Percentiles rank a stretch among this genome's conserved stretches.
Evolutionary conservation across 1,140 invertebrate species (phyloP).

Genomic region (Caenorhabditis brenneri): DNA sequence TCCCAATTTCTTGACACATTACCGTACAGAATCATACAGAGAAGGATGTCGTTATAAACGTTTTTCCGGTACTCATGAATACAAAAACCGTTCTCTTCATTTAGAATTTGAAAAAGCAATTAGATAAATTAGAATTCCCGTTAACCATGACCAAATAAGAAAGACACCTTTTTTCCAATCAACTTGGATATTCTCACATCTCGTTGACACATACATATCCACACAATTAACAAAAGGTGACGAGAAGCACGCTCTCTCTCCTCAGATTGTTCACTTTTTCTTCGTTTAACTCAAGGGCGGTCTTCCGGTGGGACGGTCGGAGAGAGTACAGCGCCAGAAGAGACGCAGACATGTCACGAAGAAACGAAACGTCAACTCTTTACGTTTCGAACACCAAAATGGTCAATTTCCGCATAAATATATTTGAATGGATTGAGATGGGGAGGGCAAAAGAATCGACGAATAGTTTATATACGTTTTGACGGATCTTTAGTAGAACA

Average conservation of each 20-base stretch:
- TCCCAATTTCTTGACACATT: no score
- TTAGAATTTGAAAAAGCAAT: background rate
- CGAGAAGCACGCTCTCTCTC: background rate
- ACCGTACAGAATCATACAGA: no score
- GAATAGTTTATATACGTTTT: conserved; percentile 38
- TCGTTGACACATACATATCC: conserved; percentile 22
- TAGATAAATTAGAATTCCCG: background rate
- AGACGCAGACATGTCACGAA: conserved; percentile 28
- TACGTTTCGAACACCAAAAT: conserved; percentile 42
- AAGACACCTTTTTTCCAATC: background rate
- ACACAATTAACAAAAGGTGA: conserved; percentile 40
- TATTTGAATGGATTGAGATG: conserved; percentile 39
- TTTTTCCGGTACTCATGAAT: no score
- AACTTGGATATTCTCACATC: conserved; percentile 17
- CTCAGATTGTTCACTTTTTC: conserved; percentile 1
- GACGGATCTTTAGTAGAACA: conserved; percentile 11
- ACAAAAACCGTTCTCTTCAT: background rate
- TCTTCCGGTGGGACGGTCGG: background rate
- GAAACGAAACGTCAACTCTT: conserved; percentile 39
- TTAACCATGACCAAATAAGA: background rate
- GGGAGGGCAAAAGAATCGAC: conserved; percentile 7
- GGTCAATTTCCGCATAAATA: conserved; percentile 43
- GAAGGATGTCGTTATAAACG: no score
- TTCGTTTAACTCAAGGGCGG: conserved; percentile 21
- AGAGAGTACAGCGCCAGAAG: background rate